Evolutionary conservation across 2,113 vertebrate species (phyloP), one percentile per base, ranked within the genome.

Genomic region (Nothobranchius kuhntae): DNA sequence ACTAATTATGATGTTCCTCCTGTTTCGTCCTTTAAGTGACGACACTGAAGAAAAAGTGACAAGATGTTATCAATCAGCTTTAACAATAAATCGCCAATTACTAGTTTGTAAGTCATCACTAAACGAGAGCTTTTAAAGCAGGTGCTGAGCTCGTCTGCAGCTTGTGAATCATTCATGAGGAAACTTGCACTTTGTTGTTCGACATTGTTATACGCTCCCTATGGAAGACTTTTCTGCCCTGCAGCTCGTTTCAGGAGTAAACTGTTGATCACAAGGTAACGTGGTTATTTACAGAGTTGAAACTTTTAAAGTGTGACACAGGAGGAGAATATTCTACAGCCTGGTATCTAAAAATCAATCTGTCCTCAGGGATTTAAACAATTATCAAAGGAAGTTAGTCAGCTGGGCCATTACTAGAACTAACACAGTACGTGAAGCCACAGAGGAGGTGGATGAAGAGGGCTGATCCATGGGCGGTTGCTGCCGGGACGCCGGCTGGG

Each of bases 121-220:
- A n/a, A 56, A n/a, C 15, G 2, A 69, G 15, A 17, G 21, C n/a
- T n/a, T 7, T 54, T 51, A 30, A 8, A 68, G 46, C 51, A 13
- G 21, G 21, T 21, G 51, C 3, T 11, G 11, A 24, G 26, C 21
- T 68, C 17, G 40, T 46, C 38, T 40, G 38, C 38, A 40, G 38
- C 3, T 51, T 7, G 50, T 44, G 45, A 64, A 40, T 40, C 38
- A 40, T 40, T 40, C 38, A 40, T 30, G 40, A 26, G 38, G 38
- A 40, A 40, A 45, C 36, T 61, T 7, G 44, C 24, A 1, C 0
- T 71, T 44, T 64, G 61, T 42, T 40, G 53, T 2, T 58, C 42
- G 26, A 47, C 38, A 64, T 53, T 51, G 42, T 63, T 13, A 69
- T 58, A 53, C 38, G 3, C 30, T 14, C 13, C 17, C 66, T 52